phyloP scores from a whole-genome alignment of 2,888 invertebrate species.

The Polietes domitor region DNA sequence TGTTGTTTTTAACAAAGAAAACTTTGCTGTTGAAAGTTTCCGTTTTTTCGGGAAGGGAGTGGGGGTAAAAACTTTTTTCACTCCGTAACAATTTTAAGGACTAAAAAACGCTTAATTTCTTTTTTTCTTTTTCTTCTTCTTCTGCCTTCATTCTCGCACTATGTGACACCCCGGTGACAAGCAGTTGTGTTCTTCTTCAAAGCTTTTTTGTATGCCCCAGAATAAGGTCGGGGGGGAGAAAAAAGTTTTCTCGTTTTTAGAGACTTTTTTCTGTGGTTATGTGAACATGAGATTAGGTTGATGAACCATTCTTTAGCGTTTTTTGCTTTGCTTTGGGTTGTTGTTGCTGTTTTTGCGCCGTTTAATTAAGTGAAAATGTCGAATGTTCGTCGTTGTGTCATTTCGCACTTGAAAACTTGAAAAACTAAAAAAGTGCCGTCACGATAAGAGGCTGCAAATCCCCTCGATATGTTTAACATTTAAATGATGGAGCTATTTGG shows the following conservation, averaged over 20 bases:
- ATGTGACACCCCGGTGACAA: slow-evolving; percentile 41
- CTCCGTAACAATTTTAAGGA: slow-evolving; percentile 5
- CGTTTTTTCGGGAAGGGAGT: background rate
- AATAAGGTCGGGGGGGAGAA: background rate
- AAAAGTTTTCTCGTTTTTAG: slow-evolving; percentile 24
- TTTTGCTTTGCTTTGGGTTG: background rate
- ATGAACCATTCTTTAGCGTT: slow-evolving; percentile 26
- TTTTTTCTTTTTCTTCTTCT: background rate
- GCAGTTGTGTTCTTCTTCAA: slow-evolving; percentile 27
- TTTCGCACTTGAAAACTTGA: slow-evolving; percentile 25
- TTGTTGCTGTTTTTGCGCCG: background rate
- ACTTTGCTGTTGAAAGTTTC: background rate
- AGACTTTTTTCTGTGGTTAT: slow-evolving; percentile 38
- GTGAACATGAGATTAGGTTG: slow-evolving; percentile 52
- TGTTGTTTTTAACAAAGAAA: slow-evolving; percentile 8
- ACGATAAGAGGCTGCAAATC: slow-evolving; percentile 19
- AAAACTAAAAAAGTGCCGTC: slow-evolving; percentile 8
- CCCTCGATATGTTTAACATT: slow-evolving; percentile 10
- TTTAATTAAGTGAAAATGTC: slow-evolving; percentile 35
- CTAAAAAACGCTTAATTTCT: slow-evolving; percentile 15
- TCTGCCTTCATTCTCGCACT: background rate
- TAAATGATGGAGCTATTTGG: background rate
- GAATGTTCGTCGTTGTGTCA: slow-evolving; percentile 8
- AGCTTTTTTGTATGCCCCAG: background rate
- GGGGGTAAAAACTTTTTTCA: background rate